Evolutionary conservation across 2,888 invertebrate species (phyloP).

Genomic region (Leucozona laternaria): DNA sequence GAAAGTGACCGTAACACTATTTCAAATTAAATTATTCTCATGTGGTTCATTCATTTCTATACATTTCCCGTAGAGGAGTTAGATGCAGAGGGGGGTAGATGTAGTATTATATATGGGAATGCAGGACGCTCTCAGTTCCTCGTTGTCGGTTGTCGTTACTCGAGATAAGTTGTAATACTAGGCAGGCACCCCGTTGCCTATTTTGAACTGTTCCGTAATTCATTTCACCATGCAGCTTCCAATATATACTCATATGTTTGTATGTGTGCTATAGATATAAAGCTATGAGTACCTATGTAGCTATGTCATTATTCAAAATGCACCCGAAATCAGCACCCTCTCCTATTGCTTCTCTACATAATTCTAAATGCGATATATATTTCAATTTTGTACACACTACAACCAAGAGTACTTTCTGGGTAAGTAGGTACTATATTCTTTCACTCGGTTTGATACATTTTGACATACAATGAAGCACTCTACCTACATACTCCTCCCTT

Average conservation of each 20-base stretch:
- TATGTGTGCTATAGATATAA: background rate
- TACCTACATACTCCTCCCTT: background rate
- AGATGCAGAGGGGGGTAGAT: background rate
- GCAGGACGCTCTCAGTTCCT: conserved; percentile 3
- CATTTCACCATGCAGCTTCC: conserved; percentile 40
- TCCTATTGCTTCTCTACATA: background rate
- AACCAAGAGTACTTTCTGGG: conserved; percentile 38
- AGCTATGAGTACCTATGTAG: background rate
- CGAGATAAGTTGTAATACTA: conserved; percentile 24
- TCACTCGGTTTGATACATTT: conserved; percentile 37
- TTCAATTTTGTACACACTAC: conserved; percentile 13
- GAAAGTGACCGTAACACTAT: conserved; percentile 73
- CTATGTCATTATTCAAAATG: conserved; percentile 65
- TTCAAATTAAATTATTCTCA: conserved; percentile 73
- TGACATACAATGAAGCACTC: conserved; percentile 17
- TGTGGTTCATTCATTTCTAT: conserved; percentile 61
- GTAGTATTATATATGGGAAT: background rate
- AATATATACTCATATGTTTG: too few species aligned
- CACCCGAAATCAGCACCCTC: conserved; percentile 34
- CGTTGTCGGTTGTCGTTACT: background rate
- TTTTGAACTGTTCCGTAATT: conserved; percentile 48
- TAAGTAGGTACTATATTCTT: conserved; percentile 22
- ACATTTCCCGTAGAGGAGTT: background rate
- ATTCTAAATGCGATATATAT: conserved; percentile 17
- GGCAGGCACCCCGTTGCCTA: conserved; percentile 42